Evolutionary conservation across 2,797 vertebrate genomes (phyloP).

Genomic region (Anolis apletophallus): DNA sequence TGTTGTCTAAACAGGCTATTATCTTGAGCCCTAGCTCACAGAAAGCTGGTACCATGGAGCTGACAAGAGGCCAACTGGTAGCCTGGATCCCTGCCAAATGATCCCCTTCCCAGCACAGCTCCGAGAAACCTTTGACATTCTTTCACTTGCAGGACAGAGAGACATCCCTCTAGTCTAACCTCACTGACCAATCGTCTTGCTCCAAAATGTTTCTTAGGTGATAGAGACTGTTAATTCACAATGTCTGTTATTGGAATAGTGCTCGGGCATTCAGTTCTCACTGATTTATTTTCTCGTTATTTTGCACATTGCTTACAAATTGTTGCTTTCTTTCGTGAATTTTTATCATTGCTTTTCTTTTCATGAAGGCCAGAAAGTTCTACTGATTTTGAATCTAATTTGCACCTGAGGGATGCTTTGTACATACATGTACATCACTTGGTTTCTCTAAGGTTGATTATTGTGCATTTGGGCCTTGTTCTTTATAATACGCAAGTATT

Average conservation of each 20-base stretch:
- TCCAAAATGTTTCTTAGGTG: conserved; percentile 52
- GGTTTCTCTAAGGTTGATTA: background rate
- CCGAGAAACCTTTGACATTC: conserved; percentile 65
- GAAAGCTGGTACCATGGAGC: conserved; percentile 70
- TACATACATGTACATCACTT: background rate
- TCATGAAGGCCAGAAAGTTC: conserved; percentile 9
- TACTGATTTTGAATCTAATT: background rate
- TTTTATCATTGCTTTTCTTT: conserved; percentile 38
- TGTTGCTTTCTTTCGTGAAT: conserved; percentile 9
- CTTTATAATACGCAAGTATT: too few species aligned
- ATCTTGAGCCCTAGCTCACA: conserved; percentile 39
- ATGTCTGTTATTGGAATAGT: conserved; percentile 7
- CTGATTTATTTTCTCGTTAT: conserved; percentile 45
- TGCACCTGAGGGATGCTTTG: background rate
- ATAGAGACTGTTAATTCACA: conserved; percentile 43
- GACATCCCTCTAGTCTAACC: conserved; percentile 48
- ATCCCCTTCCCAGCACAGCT: conserved; percentile 63
- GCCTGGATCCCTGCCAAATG: conserved; percentile 69
- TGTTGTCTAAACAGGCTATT: conserved; percentile 72
- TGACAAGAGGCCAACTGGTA: conserved; percentile 69
- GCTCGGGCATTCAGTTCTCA: conserved; percentile 20
- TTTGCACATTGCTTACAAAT: conserved; percentile 24
- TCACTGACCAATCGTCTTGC: background rate
- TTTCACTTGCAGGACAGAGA: conserved; percentile 54
- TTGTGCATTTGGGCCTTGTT: background rate